phyloP scores from a whole-genome alignment of 2,797 vertebrate species.

The Phalloptychus januarius region DNA sequence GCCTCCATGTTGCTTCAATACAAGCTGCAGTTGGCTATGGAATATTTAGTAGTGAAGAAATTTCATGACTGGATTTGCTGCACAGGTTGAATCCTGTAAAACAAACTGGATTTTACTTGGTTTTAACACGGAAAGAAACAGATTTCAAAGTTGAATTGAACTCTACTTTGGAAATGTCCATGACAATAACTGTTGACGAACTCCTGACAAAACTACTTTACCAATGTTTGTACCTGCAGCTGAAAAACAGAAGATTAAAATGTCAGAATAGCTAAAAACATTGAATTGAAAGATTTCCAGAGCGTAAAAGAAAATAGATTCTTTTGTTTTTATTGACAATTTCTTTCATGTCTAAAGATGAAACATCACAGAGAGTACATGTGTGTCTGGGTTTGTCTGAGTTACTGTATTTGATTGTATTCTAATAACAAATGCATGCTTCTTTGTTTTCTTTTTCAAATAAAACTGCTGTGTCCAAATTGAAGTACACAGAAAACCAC shows the following conservation, averaged over 20 bases:
- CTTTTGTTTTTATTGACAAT: not conserved
- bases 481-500: not conserved
- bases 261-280: not conserved
- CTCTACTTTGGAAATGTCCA: not conserved
- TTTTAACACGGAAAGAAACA: not conserved
- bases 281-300: not conserved
- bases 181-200: not conserved
- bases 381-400: not conserved
- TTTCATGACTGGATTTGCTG: not conserved
- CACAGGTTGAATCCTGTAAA: not conserved
- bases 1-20: not conserved
- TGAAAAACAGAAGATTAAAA: not conserved
- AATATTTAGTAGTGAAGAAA: not conserved
- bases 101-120: not conserved
- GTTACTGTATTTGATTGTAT: constrained; percentile 1
- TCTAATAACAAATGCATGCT: not conserved
- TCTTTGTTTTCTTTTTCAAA: not conserved
- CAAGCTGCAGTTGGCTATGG: not conserved
- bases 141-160: not conserved
- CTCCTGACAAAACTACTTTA: not conserved
- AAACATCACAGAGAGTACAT: not conserved
- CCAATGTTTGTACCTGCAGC: not conserved
- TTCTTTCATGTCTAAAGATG: constrained; percentile 3
- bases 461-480: not conserved
- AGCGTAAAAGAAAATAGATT: not conserved